Conservation (phyloP, 2,888 invertebrate species). For the Rhagophthalmus giganteus region DNA sequence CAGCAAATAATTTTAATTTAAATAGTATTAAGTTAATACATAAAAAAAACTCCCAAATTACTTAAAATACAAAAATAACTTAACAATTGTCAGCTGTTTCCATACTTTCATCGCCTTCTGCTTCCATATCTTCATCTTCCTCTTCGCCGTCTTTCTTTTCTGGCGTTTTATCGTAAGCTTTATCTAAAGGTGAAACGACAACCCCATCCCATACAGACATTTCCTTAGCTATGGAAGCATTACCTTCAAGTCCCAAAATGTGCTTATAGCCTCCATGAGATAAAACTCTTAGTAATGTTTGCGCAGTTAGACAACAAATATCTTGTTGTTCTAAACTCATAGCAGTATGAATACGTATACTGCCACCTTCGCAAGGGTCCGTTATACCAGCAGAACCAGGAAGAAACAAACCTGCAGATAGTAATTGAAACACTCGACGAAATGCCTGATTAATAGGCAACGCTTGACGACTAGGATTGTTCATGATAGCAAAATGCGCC, state of each 20-base stretch:
- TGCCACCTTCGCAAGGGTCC: slow-evolving; percentile 92
- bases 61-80: neutral
- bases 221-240: slow-evolving; percentile 66
- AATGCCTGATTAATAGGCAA: slow-evolving; percentile 91
- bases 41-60: neutral
- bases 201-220: slow-evolving; percentile 98
- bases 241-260: slow-evolving; percentile 72
- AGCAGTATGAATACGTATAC: slow-evolving; percentile 85
- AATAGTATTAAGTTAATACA: neutral
- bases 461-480: slow-evolving; percentile 91
- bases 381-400: slow-evolving; percentile 92
- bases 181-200: slow-evolving; percentile 92
- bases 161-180: slow-evolving; percentile 83
- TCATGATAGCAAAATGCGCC: slow-evolving; percentile 95
- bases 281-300: slow-evolving; percentile 87
- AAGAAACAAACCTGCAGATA: slow-evolving; percentile 92
- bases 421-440: slow-evolving; percentile 83
- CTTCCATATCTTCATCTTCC: slow-evolving; percentile 70
- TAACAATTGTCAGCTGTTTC: slow-evolving; percentile 53
- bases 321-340: slow-evolving; percentile 92
- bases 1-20: too few species aligned
- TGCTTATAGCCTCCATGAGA: slow-evolving; percentile 93
- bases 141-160: slow-evolving; percentile 76
- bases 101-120: slow-evolving; percentile 62
- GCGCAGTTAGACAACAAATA: slow-evolving; percentile 89